phyloP scores from a whole-genome alignment of 1,140 invertebrate species.

The Dinothrombium tinctorium region DNA sequence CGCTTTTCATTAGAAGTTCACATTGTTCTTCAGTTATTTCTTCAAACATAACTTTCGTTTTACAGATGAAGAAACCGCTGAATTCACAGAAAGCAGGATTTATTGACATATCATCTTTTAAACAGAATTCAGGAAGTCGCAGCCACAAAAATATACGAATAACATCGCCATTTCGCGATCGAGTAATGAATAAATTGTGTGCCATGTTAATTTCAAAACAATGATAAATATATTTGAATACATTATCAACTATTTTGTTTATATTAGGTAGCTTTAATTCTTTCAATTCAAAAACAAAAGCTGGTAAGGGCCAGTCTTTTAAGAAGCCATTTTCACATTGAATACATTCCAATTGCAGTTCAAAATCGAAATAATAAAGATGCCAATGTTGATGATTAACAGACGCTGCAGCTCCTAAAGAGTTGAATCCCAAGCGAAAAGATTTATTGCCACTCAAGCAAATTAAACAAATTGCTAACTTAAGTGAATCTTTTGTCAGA shows the following conservation, averaged over 20 bases:
- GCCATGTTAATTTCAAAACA: slow-evolving; percentile 12
- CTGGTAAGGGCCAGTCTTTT: slow-evolving; percentile 10
- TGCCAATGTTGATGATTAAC: slow-evolving; percentile 25
- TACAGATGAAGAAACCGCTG: slow-evolving; percentile 13
- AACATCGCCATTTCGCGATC: slow-evolving; percentile 1
- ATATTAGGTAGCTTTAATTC: no score
- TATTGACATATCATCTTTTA: slow-evolving; percentile 11
- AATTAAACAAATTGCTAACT: slow-evolving; percentile 10
- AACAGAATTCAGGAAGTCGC: slow-evolving; percentile 8
- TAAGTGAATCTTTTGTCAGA: slow-evolving; percentile 10
- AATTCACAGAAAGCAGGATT: slow-evolving; percentile 14
- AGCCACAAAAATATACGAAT: slow-evolving; percentile 15
- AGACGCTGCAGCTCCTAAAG: slow-evolving; percentile 24
- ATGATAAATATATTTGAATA: slow-evolving; percentile 8
- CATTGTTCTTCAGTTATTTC: slow-evolving; percentile 9
- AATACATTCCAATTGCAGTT: slow-evolving; percentile 17
- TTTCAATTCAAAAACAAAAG: slow-evolving; percentile 11
- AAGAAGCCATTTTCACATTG: not conserved
- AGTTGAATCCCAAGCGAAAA: slow-evolving; percentile 23
- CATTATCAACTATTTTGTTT: slow-evolving; percentile 4
- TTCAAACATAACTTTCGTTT: slow-evolving; percentile 7
- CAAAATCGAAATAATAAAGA: slow-evolving; percentile 21
- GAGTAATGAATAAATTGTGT: slow-evolving; percentile 16
- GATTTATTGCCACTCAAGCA: slow-evolving; percentile 11
- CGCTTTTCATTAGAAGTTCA: not conserved